These are phyloP conservation scores for Arremon brunneinucha DNA, from an alignment of 2,797 vertebrate genomes.

Conservation along the genomic window DNA sequence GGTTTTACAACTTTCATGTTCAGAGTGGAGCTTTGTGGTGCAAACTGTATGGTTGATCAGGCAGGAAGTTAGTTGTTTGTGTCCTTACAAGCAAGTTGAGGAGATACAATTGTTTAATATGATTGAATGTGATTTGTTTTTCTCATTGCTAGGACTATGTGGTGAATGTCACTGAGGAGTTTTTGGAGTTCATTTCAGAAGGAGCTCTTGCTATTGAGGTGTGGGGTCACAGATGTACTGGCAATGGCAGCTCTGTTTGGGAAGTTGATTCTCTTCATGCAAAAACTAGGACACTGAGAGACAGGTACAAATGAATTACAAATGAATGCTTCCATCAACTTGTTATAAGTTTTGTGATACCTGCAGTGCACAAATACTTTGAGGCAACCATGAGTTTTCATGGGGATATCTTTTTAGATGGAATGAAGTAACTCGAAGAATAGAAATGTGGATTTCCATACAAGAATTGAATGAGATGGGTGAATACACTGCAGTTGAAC, in stretches of 20 bases:
- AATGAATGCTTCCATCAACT: neutral
- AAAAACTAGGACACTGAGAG: conserved; percentile 89
- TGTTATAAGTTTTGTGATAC: neutral
- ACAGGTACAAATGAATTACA: conserved; percentile 80
- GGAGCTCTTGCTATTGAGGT: conserved; percentile 95
- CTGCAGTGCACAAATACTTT: neutral
- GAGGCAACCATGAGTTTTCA: neutral
- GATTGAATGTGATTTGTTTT: neutral
- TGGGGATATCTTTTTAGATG: conserved; percentile 77
- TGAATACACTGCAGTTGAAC: conserved; percentile 90
- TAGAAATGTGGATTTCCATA: conserved; percentile 93
- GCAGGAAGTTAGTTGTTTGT: neutral
- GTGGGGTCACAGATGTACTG: conserved; percentile 95
- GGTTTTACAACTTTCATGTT: neutral
- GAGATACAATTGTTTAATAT: neutral
- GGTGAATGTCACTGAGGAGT: conserved; percentile 92
- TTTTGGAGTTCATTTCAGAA: conserved; percentile 96
- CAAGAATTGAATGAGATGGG: conserved; percentile 95
- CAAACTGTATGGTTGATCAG: neutral
- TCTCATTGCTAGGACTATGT: conserved; percentile 83
- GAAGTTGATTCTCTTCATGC: conserved; percentile 91
- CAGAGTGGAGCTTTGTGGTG: neutral
- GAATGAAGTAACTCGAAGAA: conserved; percentile 93
- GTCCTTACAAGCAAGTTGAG: neutral
- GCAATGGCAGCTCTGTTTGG: conserved; percentile 87